These are phyloP conservation scores for Picathartes gymnocephalus DNA, from an alignment of 2,113 vertebrate genomes.

Conservation along the genomic window DNA sequence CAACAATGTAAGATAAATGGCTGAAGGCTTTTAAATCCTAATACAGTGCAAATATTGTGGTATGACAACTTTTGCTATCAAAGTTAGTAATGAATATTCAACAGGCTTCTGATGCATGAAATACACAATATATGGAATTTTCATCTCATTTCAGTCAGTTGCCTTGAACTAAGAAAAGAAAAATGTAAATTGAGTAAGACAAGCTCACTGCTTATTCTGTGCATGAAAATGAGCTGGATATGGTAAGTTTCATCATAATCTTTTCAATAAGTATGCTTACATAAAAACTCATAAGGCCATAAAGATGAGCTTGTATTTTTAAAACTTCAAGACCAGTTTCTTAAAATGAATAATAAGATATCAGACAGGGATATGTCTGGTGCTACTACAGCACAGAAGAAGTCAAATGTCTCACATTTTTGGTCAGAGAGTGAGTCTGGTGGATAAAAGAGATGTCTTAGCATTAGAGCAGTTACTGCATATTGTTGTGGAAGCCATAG, in stretches of 20 bases:
- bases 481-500: not conserved
- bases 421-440: not conserved
- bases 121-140: not conserved
- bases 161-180: not conserved
- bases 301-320: not conserved
- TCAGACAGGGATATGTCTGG: not conserved
- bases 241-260: not conserved
- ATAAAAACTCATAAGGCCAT: not conserved
- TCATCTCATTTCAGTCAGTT: not conserved
- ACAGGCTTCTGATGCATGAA: not conserved
- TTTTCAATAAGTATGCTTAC: not conserved
- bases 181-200: not conserved
- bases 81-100: not conserved
- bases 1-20: not conserved
- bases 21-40: not conserved
- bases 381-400: not conserved
- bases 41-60: not conserved
- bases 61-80: not conserved
- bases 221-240: not conserved
- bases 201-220: not conserved
- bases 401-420: not conserved
- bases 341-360: not conserved
- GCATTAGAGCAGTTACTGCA: not conserved
- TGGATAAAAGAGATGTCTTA: not conserved
- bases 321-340: not conserved